Percentiles rank a stretch among this genome's conserved stretches.
Evolutionary conservation across 2,888 invertebrate species (phyloP).

Genomic region (Melitaea athalia): DNA sequence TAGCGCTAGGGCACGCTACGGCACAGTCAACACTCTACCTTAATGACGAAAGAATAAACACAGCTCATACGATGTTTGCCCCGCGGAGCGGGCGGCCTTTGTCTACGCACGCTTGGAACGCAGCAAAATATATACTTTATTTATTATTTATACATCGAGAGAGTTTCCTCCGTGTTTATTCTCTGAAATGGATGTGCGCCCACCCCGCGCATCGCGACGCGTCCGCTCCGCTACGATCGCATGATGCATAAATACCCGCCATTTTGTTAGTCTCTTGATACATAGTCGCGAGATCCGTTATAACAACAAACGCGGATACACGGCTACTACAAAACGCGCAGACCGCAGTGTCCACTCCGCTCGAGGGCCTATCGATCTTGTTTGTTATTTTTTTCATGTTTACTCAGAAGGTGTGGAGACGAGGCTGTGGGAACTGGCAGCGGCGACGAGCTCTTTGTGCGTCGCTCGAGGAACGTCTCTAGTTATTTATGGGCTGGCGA

Average conservation of each 20-base stretch:
- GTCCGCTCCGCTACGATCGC: constrained; percentile 60
- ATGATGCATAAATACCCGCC: constrained; percentile 57
- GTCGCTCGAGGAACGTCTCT: constrained; percentile 51
- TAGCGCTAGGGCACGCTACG: constrained; percentile 66
- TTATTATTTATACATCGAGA: constrained; percentile 80
- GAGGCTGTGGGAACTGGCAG: constrained; percentile 53
- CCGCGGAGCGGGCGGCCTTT: constrained; percentile 64
- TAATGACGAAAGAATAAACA: constrained; percentile 80
- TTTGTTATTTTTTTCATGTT: constrained; percentile 63
- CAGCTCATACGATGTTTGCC: constrained; percentile 60
- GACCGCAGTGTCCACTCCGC: constrained; percentile 50
- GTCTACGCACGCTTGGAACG: constrained; percentile 71
- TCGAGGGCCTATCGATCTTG: constrained; percentile 55
- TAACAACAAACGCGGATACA: constrained; percentile 57
- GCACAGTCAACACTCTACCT: constrained; percentile 68
- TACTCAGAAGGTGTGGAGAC: constrained; percentile 46
- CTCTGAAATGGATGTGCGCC: constrained; percentile 76
- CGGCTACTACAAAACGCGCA: constrained; percentile 51
- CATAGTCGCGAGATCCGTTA: constrained; percentile 57
- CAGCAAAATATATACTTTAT: constrained; percentile 73
- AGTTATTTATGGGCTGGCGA: constrained; percentile 70
- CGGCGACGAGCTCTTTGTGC: constrained; percentile 54
- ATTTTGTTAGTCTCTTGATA: constrained; percentile 57
- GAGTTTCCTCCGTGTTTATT: constrained; percentile 73
- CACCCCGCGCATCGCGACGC: constrained; percentile 47